Percentiles rank a stretch among this genome's conserved stretches.
These are phyloP conservation scores for Doris montereyensis DNA, from an alignment of 2,888 invertebrate species.

Conservation along the genomic window DNA sequence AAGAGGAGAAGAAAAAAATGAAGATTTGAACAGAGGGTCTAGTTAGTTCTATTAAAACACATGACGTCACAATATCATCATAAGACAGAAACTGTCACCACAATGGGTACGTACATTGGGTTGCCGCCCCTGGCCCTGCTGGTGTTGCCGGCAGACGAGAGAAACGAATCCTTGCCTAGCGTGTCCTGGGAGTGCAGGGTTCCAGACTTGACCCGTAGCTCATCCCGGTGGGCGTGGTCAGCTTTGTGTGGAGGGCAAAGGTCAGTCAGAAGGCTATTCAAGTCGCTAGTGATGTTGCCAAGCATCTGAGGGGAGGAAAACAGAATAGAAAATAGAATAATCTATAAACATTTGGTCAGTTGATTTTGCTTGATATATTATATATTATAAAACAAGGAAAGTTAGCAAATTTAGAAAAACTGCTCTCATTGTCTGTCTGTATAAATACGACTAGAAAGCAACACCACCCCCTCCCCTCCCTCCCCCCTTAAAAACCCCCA, in stretches of 20 bases:
- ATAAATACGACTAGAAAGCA: too few species aligned
- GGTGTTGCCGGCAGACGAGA: conserved; percentile 41
- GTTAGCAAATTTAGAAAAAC: too few species aligned
- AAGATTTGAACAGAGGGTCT: too few species aligned
- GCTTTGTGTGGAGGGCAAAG: conserved; percentile 28
- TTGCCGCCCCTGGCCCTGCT: conserved; percentile 37
- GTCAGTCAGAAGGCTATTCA: conserved; percentile 42
- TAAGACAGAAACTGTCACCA: not conserved
- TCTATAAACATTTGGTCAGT: too few species aligned
- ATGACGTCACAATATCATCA: too few species aligned
- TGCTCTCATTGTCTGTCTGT: too few species aligned
- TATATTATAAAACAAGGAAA: too few species aligned
- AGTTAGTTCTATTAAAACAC: too few species aligned
- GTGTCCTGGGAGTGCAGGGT: conserved; percentile 38
- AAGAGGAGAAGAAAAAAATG: too few species aligned
- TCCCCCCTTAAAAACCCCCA: too few species aligned
- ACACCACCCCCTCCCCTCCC: too few species aligned
- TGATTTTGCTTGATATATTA: too few species aligned
- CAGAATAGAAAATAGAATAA: not conserved
- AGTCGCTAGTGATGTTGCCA: conserved; percentile 44
- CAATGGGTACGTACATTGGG: not conserved
- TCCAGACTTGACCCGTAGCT: conserved; percentile 2
- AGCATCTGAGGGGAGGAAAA: conserved; percentile 39
- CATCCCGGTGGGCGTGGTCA: not conserved
- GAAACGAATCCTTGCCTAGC: conserved; percentile 44